These are phyloP conservation scores for Apamea monoglypha DNA, from an alignment of 2,888 invertebrate genomes.

Conservation along the genomic window DNA sequence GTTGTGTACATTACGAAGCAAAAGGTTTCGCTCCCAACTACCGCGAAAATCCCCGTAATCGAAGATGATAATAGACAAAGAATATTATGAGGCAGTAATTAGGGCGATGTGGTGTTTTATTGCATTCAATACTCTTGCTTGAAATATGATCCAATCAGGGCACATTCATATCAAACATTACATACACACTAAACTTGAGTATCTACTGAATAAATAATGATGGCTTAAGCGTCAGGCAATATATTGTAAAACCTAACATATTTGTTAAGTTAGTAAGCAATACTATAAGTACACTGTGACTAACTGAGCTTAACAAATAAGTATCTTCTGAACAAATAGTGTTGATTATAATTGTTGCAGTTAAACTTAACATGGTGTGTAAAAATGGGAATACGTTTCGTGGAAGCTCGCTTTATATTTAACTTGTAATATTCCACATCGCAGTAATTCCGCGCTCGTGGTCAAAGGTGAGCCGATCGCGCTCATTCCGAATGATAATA, in stretches of 20 bases:
- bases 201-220: slow-evolving; percentile 39
- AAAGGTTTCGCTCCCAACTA: slow-evolving; percentile 16
- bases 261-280: slow-evolving; percentile 15
- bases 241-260: slow-evolving; percentile 8
- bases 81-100: slow-evolving; percentile 42
- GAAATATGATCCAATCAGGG: not conserved
- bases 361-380: not conserved
- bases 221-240: slow-evolving; percentile 20
- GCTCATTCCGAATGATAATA: slow-evolving; percentile 3
- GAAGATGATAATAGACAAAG: slow-evolving; percentile 49
- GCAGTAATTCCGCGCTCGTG: not conserved
- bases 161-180: not conserved
- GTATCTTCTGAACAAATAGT: not conserved
- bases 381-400: not conserved
- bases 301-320: not conserved
- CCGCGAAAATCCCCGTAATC: slow-evolving; percentile 22
- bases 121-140: not conserved
- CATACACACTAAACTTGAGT: not conserved
- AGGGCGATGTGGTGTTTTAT: not conserved
- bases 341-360: not conserved
- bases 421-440: slow-evolving; percentile 5
- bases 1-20: slow-evolving; percentile 35
- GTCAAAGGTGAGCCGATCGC: slow-evolving; percentile 5
- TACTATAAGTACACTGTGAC: slow-evolving; percentile 6
- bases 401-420: not conserved